Base-by-base conservation (phyloP, 92 coral and sea anemone species). In the Porites divaricata region DNA sequence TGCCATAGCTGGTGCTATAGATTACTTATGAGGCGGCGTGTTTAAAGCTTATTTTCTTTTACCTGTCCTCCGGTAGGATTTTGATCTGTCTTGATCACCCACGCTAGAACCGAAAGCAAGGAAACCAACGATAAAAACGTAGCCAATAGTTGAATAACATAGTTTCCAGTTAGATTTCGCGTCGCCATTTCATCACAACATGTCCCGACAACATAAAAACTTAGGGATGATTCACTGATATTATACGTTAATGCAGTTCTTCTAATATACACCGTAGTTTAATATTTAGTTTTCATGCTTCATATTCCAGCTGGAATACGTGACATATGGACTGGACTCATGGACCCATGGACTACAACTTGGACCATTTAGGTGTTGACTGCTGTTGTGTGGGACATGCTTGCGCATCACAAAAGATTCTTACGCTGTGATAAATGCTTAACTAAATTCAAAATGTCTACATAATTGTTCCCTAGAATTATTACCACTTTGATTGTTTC, bases 61-160 rank as follows among this genome's bases (percentile, higher is more conserved):
- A 72, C 76, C 76, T 72, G 14, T n/a, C 1, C 61, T 26, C 21
- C 59, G 8, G 20, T 49, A 24, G 50, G 26, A n/a, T 12, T 78
- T 50, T 65, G 72, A 65, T 78, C 72, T 20, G 62, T 48, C 35
- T 21, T 63, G 1, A 65, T 78, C 23, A 65, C n/a, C 82, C 82
- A 78, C 17, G 61, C 73, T 14, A 78, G 7, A 59, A 78, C 2
- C 14, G 72, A 78, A 66, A 78, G 69, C 59, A 78, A 14, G 9
- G 82, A 63, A 63, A 65, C 41, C 8, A 65, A 5, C 72, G 35
- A 16, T 9, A 78, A 25, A 48, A 78, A 67, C 24, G 12, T 14
- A 3, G 70, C 80, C 28, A 69, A 70, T 17, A 69, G 22, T 2
- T 50, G 82, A 22, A 65, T 45, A 17, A 2, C 5, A 13, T 72